Percentiles rank a stretch among this genome's conserved stretches.
Conservation (phyloP, 2,888 invertebrate genomes). For the Sesamia inferens region DNA sequence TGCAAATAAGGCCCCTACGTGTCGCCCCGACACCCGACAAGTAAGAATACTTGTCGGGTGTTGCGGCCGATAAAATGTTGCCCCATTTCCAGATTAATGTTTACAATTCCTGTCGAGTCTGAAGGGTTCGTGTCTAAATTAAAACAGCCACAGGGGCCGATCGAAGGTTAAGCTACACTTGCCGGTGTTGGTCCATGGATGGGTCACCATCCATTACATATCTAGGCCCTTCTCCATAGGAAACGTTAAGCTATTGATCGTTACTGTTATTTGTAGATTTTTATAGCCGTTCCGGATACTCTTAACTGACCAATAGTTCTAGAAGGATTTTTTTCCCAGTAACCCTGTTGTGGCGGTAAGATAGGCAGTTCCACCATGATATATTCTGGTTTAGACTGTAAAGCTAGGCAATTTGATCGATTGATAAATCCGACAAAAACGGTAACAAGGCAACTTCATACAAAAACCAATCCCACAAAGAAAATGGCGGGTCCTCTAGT, state of each 20-base stretch:
- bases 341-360: background rate
- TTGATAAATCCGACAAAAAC: no score
- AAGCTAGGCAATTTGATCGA: background rate
- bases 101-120: no score
- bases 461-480: background rate
- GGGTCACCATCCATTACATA: no score
- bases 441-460: no score
- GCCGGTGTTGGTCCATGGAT: no score
- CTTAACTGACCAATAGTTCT: background rate
- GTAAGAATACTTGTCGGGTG: background rate
- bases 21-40: background rate
- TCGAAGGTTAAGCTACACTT: no score
- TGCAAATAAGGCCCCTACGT: constrained; percentile 65
- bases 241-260: background rate
- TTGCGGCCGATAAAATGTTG: background rate
- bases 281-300: background rate
- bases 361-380: background rate
- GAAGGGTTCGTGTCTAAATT: no score
- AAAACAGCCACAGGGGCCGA: no score
- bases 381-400: background rate
- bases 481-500: background rate
- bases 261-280: background rate
- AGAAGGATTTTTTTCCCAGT: background rate
- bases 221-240: background rate
- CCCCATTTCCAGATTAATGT: no score